These are phyloP conservation scores for Nephrotoma flavescens DNA, from an alignment of 2,888 invertebrate genomes.

Conservation along the genomic window DNA sequence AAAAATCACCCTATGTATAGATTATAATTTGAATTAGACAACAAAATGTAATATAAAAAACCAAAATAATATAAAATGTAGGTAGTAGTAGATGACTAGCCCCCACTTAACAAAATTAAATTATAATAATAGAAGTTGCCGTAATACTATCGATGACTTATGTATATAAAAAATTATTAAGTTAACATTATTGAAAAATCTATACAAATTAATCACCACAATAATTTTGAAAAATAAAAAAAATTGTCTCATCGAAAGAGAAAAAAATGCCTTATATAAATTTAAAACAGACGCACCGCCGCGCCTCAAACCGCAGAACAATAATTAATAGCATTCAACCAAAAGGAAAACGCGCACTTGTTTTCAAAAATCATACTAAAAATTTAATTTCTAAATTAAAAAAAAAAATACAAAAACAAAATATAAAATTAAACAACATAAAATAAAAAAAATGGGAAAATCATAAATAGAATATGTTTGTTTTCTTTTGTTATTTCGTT, in stretches of 20 bases:
- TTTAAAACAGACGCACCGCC: neutral
- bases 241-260: neutral
- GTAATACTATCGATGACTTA: neutral
- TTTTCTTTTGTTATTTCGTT: neutral
- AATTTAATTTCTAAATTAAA: neutral
- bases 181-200: neutral
- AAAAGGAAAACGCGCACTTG: neutral
- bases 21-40: neutral
- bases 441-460: neutral
- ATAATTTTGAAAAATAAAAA: neutral
- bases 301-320: neutral
- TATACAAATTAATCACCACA: neutral
- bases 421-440: neutral
- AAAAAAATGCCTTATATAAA: neutral
- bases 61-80: neutral
- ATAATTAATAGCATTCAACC: neutral
- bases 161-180: neutral
- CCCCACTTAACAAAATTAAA: neutral
- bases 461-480: neutral
- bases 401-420: neutral
- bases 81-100: neutral
- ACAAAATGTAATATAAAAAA: neutral
- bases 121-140: neutral
- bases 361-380: neutral
- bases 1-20: neutral